These are phyloP conservation scores for Ivindomyrus marchei DNA, from an alignment of 2,113 vertebrate species.

Conservation along the genomic window DNA sequence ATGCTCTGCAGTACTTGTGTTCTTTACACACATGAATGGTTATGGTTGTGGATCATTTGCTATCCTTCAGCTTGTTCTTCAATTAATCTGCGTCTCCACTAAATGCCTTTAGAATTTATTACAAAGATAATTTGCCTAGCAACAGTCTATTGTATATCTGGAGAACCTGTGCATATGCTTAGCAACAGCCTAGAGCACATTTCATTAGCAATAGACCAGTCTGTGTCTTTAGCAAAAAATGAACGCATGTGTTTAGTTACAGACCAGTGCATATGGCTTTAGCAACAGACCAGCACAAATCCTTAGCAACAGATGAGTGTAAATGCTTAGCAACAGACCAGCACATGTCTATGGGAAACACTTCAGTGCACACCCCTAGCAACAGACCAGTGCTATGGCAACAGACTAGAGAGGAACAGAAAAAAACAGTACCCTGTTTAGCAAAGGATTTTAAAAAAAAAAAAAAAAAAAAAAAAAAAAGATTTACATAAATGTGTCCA, in stretches of 20 bases:
- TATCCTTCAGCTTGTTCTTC: not conserved
- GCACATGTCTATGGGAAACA: conserved; percentile 9
- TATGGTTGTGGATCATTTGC: not conserved
- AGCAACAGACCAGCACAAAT: conserved; percentile 5
- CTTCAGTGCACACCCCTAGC: conserved; percentile 8
- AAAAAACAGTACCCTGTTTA: not conserved
- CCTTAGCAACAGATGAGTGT: conserved; percentile 9
- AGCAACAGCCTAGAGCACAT: not conserved
- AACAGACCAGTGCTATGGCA: conserved; percentile 7
- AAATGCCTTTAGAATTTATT: not conserved
- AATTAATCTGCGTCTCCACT: not conserved
- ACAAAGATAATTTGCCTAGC: conserved; percentile 9
- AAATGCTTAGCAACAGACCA: conserved; percentile 2
- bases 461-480: not conserved
- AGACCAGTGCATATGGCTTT: conserved; percentile 11
- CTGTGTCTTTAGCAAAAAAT: not conserved
- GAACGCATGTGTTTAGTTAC: not conserved
- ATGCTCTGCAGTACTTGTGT: not conserved
- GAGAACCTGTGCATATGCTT: not conserved
- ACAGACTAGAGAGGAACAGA: not conserved
- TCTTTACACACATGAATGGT: not conserved
- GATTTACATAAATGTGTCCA: not conserved
- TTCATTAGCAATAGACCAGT: conserved; percentile 2
- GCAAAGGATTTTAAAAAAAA: not conserved
- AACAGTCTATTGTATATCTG: not conserved